A percentile compares a stretch with the other conserved stretches of the same genome.
Conservation (phyloP, 2,888 invertebrate genomes). For the Entomobrya proxima region DNA sequence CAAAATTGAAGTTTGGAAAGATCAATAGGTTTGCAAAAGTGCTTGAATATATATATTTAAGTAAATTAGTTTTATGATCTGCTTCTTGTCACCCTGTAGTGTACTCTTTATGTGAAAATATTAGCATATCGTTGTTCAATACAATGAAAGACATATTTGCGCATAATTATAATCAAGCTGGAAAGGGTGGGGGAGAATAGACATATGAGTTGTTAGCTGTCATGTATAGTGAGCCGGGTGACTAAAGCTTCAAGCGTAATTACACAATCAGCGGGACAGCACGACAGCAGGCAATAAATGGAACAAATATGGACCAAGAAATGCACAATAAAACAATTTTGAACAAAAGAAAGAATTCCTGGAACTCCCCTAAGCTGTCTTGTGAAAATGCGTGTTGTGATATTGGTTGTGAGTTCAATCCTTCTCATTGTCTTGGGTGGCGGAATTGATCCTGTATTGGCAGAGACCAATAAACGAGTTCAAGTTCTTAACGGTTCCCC, state of each 20-base stretch:
- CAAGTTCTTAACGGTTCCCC: conserved; percentile 63
- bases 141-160: no score
- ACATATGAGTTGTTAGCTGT: no score
- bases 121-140: no score
- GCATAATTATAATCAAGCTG: no score
- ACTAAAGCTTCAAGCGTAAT: neutral
- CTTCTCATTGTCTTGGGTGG: neutral
- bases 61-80: no score
- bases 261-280: neutral
- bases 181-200: no score
- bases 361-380: neutral
- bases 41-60: no score
- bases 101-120: no score
- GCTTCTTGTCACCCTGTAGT: no score
- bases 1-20: no score
- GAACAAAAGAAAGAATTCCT: neutral
- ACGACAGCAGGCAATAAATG: neutral
- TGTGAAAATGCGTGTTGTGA: conserved; percentile 32
- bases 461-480: conserved; percentile 33
- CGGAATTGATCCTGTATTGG: neutral
- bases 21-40: no score
- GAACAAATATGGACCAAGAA: conserved; percentile 34
- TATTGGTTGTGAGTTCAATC: neutral
- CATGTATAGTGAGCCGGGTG: no score
- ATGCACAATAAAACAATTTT: neutral